phyloP scores from a whole-genome alignment of 2,113 vertebrate species.

The Eclectus roratus region DNA sequence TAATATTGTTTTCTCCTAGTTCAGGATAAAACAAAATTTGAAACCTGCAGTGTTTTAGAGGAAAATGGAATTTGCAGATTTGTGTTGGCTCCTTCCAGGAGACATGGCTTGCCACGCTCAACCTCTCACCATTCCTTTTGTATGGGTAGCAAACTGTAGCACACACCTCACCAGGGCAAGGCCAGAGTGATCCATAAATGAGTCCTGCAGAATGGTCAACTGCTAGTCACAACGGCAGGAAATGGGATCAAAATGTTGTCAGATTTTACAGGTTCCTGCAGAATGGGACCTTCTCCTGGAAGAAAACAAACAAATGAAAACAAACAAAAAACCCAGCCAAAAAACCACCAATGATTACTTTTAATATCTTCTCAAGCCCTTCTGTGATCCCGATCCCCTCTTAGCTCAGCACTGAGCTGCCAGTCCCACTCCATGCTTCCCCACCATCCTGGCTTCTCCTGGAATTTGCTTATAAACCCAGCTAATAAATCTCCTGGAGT shows the following conservation, averaged over 20 bases:
- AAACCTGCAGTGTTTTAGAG: not conserved
- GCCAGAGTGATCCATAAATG: not conserved
- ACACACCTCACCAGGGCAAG: not conserved
- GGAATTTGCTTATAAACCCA: not conserved
- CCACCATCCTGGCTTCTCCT: not conserved
- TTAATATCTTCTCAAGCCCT: not conserved
- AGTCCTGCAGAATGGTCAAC: not conserved
- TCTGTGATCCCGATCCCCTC: not conserved
- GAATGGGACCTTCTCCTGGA: not conserved
- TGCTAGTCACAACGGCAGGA: fast-evolving
- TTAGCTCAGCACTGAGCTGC: not conserved
- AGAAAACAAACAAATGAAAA: not conserved
- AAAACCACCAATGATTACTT: not conserved
- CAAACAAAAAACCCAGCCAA: too few species aligned
- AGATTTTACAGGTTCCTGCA: not conserved
- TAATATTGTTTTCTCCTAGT: slow-evolving; percentile 8
- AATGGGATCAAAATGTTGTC: not conserved
- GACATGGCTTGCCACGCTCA: not conserved
- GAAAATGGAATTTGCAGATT: not conserved
- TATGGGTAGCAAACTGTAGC: not conserved
- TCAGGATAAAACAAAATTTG: slow-evolving; percentile 17
- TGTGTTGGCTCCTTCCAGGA: not conserved
- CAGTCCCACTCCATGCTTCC: not conserved
- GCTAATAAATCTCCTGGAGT: not conserved
- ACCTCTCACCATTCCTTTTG: not conserved